These are phyloP conservation scores for Tangara arthus DNA, from an alignment of 2,797 vertebrate species.

Conservation along the genomic window DNA sequence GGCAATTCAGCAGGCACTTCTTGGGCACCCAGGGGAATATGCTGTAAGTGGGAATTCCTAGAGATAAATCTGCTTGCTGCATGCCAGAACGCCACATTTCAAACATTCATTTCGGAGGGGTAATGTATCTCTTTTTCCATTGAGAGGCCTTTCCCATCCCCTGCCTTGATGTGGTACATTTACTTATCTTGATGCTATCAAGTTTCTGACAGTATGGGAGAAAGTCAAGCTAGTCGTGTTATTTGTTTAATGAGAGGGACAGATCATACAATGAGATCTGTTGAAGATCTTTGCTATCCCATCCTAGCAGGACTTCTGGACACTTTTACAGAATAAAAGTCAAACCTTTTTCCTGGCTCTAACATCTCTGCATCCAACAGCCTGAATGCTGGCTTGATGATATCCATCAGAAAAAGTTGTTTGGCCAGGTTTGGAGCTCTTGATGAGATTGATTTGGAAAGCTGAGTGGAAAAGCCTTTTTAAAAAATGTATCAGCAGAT, in stretches of 20 bases:
- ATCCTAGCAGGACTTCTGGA: not conserved
- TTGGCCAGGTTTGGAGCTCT: not conserved
- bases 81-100: conserved; percentile 1
- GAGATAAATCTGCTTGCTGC: conserved; percentile 31
- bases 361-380: not conserved
- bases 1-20: not conserved
- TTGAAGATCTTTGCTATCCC: not conserved
- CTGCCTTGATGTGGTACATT: not conserved
- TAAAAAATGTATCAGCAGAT: not conserved
- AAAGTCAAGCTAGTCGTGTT: not conserved
- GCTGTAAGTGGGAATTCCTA: conserved; percentile 53
- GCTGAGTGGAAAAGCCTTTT: conserved; percentile 17
- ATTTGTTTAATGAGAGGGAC: not conserved
- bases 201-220: conserved; percentile 31
- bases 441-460: conserved; percentile 29
- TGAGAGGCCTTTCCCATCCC: conserved; percentile 30
- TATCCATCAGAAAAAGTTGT: not conserved
- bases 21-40: conserved; percentile 17
- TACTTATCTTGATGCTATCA: not conserved
- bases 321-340: not conserved
- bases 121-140: conserved; percentile 8
- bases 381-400: not conserved
- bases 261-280: not conserved
- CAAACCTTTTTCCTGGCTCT: not conserved
- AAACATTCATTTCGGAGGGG: conserved; percentile 37